These are phyloP conservation scores for Abrostola triplasia DNA, from an alignment of 2,888 invertebrate genomes.

Conservation along the genomic window DNA sequence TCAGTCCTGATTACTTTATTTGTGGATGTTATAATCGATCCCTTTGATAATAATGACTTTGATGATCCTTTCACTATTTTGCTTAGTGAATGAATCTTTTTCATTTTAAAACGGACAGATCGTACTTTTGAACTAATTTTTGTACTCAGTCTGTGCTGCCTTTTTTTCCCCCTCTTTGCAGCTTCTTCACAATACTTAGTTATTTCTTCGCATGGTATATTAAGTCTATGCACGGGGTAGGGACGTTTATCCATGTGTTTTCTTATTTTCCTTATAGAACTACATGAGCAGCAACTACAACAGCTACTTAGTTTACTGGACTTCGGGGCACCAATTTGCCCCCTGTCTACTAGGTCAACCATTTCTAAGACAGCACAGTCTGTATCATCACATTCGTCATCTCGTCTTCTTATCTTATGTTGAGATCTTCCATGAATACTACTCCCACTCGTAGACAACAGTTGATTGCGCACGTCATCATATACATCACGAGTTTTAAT, in stretches of 20 bases:
- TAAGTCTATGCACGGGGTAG: constrained; percentile 36
- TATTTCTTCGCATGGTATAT: constrained; percentile 43
- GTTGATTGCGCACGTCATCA: constrained; percentile 65
- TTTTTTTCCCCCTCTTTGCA: constrained; percentile 40
- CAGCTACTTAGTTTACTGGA: constrained; percentile 57
- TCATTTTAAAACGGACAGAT: constrained; percentile 49
- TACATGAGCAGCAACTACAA: constrained; percentile 63
- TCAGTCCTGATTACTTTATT: constrained; percentile 29
- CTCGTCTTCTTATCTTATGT: constrained; percentile 32
- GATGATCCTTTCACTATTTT: constrained; percentile 24
- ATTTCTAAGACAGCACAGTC: constrained; percentile 56
- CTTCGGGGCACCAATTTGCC: constrained; percentile 54
- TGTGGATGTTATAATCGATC: not conserved
- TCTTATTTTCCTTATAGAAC: constrained; percentile 49
- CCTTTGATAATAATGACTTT: constrained; percentile 15
- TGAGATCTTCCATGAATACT: constrained; percentile 42
- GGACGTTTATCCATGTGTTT: constrained; percentile 42
- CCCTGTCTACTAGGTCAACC: constrained; percentile 64
- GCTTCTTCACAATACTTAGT: constrained; percentile 36
- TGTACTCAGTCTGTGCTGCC: constrained; percentile 38
- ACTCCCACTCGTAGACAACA: constrained; percentile 59
- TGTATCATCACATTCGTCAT: constrained; percentile 42
- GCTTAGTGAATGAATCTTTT: constrained; percentile 51
- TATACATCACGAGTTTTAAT: constrained; percentile 68
- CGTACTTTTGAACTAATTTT: constrained; percentile 42